Evolutionary conservation across 2,797 vertebrate species (phyloP).

Genomic region (Cynopterus sphinx): DNA sequence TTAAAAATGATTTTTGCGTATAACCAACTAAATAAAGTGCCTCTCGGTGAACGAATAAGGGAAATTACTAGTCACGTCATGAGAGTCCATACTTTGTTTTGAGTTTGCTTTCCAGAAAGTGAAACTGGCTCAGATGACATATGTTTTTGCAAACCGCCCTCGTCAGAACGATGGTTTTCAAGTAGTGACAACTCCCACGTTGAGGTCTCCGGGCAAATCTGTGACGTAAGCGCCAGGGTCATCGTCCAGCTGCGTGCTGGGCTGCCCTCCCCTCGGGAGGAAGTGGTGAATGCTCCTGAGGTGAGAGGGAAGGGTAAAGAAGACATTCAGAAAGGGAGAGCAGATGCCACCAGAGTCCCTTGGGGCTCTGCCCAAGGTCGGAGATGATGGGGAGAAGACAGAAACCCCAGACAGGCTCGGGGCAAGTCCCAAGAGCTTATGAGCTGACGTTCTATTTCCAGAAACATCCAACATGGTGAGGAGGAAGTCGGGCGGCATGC

Average conservation of each 20-base stretch:
- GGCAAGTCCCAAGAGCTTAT: background rate
- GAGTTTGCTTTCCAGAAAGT: background rate
- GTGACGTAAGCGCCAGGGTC: background rate
- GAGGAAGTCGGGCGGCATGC: background rate
- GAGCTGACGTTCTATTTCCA: background rate
- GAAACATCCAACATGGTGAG: background rate
- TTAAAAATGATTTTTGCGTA: background rate
- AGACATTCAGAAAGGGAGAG: background rate
- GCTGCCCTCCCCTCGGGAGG: background rate
- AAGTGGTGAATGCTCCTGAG: background rate
- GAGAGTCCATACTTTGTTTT: background rate
- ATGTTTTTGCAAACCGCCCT: background rate
- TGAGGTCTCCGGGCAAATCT: background rate
- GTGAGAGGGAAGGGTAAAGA: background rate
- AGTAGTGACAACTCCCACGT: background rate
- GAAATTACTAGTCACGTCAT: background rate
- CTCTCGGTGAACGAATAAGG: background rate
- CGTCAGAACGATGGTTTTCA: background rate
- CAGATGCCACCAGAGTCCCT: background rate
- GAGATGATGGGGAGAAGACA: background rate
- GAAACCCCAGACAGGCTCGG: background rate
- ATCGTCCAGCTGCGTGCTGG: background rate
- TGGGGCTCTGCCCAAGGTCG: background rate
- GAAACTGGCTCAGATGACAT: background rate
- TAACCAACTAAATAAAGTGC: background rate